Evolutionary conservation across 2,888 invertebrate genomes (phyloP).

Genomic region (Protonemura montana): DNA sequence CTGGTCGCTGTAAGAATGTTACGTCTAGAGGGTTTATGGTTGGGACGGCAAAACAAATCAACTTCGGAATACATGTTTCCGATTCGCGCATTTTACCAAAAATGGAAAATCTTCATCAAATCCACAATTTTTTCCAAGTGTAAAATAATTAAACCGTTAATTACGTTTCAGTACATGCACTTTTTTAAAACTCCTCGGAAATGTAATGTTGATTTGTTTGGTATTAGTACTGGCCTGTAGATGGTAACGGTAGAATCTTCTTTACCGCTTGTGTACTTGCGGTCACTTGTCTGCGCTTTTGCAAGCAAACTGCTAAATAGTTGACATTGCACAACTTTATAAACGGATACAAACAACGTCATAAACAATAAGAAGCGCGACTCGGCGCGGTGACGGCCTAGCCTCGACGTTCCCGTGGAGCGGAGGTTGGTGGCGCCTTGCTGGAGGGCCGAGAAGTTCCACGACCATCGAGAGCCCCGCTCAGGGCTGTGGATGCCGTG

Average conservation of each 20-base stretch:
- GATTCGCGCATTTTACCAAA: conserved; percentile 31
- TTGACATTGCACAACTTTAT: conserved; percentile 55
- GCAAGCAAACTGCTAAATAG: conserved; percentile 57
- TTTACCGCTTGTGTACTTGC: conserved; percentile 60
- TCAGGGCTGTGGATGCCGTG: too few species aligned
- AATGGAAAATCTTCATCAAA: conserved; percentile 29
- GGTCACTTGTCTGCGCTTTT: conserved; percentile 57
- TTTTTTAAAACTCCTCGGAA: conserved; percentile 36
- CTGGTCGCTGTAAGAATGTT: not conserved
- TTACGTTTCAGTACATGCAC: conserved; percentile 33
- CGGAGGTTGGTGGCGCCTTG: too few species aligned
- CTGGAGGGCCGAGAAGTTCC: too few species aligned
- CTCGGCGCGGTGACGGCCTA: too few species aligned
- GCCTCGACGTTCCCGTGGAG: too few species aligned
- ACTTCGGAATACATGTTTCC: conserved; percentile 13
- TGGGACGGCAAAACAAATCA: conserved; percentile 12
- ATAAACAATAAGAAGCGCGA: conserved; percentile 24
- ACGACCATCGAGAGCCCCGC: too few species aligned
- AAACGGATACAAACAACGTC: not conserved
- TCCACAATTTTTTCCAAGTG: conserved; percentile 35
- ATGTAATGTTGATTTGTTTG: conserved; percentile 36
- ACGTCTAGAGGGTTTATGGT: not conserved
- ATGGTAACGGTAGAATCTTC: conserved; percentile 60
- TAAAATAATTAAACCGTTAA: conserved; percentile 42
- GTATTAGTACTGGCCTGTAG: conserved; percentile 36